Percentiles rank a stretch among this genome's conserved stretches.
Evolutionary conservation across 64 coral and sea anemone genomes (phyloP).

Genomic region (Cladopsammia gracilis): DNA sequence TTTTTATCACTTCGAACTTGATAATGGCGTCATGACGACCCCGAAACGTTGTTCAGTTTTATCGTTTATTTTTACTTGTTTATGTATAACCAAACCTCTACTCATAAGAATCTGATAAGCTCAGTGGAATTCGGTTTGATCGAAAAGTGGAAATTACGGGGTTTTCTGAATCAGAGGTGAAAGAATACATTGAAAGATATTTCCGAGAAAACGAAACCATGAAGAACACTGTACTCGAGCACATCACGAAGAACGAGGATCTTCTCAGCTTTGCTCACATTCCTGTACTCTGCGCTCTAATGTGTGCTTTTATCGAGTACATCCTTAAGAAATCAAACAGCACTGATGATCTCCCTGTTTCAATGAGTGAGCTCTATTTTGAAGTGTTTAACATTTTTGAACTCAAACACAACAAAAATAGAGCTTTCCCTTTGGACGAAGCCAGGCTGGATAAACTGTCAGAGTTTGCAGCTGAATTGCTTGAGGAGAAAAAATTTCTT

Average conservation of each 20-base stretch:
- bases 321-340: not conserved
- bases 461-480: conserved; percentile 23
- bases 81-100: no score
- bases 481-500: conserved; percentile 5
- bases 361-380: conserved; percentile 10
- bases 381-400: not conserved
- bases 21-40: no score
- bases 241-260: conserved; percentile 1
- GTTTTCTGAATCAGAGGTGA: conserved; percentile 28
- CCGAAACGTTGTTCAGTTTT: no score
- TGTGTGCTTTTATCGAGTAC: conserved; percentile 23
- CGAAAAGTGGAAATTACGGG: conserved; percentile 34
- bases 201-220: conserved; percentile 27
- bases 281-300: conserved; percentile 32
- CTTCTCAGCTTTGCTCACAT: conserved; percentile 14
- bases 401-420: not conserved
- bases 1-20: no score
- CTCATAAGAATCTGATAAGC: not conserved
- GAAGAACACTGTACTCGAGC: conserved; percentile 19
- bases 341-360: not conserved
- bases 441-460: not conserved
- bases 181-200: conserved; percentile 25
- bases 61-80: no score
- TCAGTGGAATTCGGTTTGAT: not conserved
- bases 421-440: not conserved